Conservation (phyloP, 2,888 invertebrate species). For the Nipponacmea schrenckii region DNA sequence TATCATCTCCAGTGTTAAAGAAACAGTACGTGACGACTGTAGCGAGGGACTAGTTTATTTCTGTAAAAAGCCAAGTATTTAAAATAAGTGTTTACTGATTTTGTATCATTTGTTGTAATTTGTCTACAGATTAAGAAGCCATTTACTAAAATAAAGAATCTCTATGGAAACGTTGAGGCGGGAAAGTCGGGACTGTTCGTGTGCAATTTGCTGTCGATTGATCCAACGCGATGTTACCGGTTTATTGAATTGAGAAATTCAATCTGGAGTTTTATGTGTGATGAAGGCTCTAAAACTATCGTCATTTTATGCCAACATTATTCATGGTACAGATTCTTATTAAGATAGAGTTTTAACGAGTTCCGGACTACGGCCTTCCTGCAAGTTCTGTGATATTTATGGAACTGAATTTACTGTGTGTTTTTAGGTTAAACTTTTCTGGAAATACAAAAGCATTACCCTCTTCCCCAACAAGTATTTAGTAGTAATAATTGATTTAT, state of each 20-base stretch:
- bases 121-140: slow-evolving; percentile 8
- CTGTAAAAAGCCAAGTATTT: not conserved
- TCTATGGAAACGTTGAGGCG: slow-evolving; percentile 4
- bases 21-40: too few species aligned
- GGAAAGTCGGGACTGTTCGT: slow-evolving; percentile 5
- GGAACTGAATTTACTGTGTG: too few species aligned
- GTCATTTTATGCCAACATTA: not conserved
- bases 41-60: too few species aligned
- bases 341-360: not conserved
- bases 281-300: too few species aligned
- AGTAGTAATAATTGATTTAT: too few species aligned
- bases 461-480: too few species aligned
- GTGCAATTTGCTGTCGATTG: not conserved
- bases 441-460: too few species aligned
- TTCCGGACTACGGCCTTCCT: too few species aligned
- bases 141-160: slow-evolving; percentile 7
- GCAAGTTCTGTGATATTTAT: too few species aligned
- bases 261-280: too few species aligned
- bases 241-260: slow-evolving; percentile 5
- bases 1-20: too few species aligned
- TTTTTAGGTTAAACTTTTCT: too few species aligned
- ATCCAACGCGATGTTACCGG: not conserved
- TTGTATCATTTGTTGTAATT: slow-evolving; percentile 6
- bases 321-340: not conserved
- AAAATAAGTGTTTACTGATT: slow-evolving; percentile 1